Evolutionary conservation across 1,140 invertebrate genomes (phyloP), one percentile per base, ranked within the genome.

Genomic region (Megalonaias nervosa): DNA sequence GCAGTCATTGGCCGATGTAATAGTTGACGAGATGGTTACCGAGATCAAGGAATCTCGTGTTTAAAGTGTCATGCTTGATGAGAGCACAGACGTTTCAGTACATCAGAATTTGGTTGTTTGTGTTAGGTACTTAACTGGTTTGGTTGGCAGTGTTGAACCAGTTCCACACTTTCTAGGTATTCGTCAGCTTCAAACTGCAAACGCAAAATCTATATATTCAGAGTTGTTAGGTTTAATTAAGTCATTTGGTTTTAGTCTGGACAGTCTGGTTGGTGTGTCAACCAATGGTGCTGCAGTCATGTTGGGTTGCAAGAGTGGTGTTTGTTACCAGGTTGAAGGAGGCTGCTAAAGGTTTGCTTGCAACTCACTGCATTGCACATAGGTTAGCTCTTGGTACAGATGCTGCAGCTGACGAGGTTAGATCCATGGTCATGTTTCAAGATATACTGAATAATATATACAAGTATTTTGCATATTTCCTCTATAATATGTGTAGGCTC

Each of bases 341-440:
- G 14, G n/a, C n/a, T 14, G 19, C 26, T 64, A 62, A 58, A 12
- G 65, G 65, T 59, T 23, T 80, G 9, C 56, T 80, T 6, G 23
- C 69, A 23, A 69, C 67, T 19, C 74, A 75, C 6, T 77, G 69
- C 38, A 74, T 81, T 65, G 74, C 79, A 38, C 70, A 80, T 38
- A 76, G 78, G 68, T 55, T 75, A 48, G 78, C 78, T 57, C 26
- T 75, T 56, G 68, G 60, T 59, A 72, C 73, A 23, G 73, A 71
- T 70, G 12, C 14, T 15, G 58, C 69, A 13, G 71, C 71, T 26
- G 31, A 31, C 5, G 1, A 31, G 31, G 31, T 31, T 31, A 31
- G 31, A 31, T 79, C 69, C n/a, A 16, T 78, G 13, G 70, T 73
- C 60, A 72, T 67, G 66, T 56, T 78, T 55, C 77, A 74, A 62